Evolutionary conservation across 2,113 vertebrate species (phyloP), one percentile per base, ranked within the genome.

Genomic region (Hemiprocne comata): DNA sequence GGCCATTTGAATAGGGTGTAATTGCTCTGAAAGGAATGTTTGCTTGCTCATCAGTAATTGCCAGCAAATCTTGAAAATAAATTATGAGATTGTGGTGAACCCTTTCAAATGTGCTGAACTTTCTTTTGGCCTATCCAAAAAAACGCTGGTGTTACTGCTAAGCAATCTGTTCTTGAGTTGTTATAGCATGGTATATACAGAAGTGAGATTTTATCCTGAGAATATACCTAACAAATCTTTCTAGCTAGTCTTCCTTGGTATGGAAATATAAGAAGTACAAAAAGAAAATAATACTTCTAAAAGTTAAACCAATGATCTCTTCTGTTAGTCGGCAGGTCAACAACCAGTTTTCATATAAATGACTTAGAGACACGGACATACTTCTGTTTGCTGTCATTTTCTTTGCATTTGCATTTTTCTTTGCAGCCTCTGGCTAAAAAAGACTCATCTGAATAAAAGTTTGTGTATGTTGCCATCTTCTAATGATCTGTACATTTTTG

Each of bases 401-500:
- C 54, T 55, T 44, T 78, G 44, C 64, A 87, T 95, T 95, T 97
- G 58, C 89, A 88, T 77, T 97, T 96, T 94, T 51, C 66, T 90
- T 44, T 74, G 48, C 92, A 93, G 87, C 76, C 88, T 36, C 76
- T 89, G 82, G 69, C 88, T 93, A 89, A 78, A 89, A 42, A 93
- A 84, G 89, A 55, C 89, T 90, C 79, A 23, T 87, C 91, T 81
- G 74, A 97, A 96, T 92, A 58, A 73, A 76, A 89, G 72, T 94
- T 94, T 83, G 15, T 89, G 42, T 75, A 38, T 74, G 31, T 83
- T 94, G 26, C 36, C 16, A 3, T 76, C 65, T 95, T 94, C 85
- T 95, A 93, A 98, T 97, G 85, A 86, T 97, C 85, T 94, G 89
- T 95, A 54, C 26, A 31, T 96, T 93, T 98, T 96, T 98, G 58